phyloP scores from a whole-genome alignment of 2,888 invertebrate species.

The Cantharis rustica region DNA sequence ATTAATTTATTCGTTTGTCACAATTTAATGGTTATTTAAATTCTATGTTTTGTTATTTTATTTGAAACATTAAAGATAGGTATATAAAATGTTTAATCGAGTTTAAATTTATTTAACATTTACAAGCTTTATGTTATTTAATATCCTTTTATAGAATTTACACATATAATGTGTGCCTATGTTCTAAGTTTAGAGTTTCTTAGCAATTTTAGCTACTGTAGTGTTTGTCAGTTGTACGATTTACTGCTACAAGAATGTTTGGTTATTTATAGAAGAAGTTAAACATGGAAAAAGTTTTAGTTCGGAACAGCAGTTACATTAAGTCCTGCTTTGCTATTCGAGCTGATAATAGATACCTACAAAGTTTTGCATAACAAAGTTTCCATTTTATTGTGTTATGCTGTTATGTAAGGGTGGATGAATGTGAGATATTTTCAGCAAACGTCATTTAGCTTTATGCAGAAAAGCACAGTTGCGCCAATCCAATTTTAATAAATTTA shows the following conservation, averaged over 20 bases:
- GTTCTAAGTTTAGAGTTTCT: neutral
- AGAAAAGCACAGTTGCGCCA: neutral
- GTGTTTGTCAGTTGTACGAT: constrained; percentile 2
- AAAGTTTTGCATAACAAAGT: neutral
- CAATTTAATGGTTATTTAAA: neutral
- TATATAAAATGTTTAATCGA: neutral
- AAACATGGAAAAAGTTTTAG: constrained; percentile 5
- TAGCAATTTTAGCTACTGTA: neutral
- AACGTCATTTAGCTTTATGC: neutral
- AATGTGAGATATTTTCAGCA: neutral
- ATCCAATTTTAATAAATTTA: too few species aligned
- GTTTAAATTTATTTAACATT: neutral
- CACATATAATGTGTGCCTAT: neutral
- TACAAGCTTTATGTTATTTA: constrained; percentile 1
- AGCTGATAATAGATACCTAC: neutral
- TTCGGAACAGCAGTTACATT: neutral
- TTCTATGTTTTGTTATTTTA: neutral
- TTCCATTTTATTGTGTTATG: neutral
- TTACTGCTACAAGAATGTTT: constrained; percentile 4
- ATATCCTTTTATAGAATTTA: neutral
- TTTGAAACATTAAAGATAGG: neutral
- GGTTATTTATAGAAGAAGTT: constrained; percentile 2
- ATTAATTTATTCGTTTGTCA: neutral
- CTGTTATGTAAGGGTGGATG: neutral
- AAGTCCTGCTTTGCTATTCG: neutral